These are phyloP conservation scores for Argyresthia goedartella DNA, from an alignment of 2,888 invertebrate genomes.

Conservation along the genomic window DNA sequence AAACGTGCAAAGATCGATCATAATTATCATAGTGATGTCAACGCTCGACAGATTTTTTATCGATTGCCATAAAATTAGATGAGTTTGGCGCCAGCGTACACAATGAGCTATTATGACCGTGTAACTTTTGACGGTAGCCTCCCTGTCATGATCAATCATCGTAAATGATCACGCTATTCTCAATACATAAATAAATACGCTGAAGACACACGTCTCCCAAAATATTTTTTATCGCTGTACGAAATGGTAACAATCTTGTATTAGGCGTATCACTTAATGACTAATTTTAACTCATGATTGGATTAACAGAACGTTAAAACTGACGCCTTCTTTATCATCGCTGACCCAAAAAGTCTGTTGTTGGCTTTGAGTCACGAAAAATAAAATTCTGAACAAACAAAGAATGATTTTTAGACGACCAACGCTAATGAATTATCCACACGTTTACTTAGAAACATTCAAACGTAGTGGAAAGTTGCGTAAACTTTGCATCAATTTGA, in stretches of 20 bases:
- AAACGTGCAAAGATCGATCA: slow-evolving; percentile 28
- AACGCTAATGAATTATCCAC: background rate
- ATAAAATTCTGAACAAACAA: slow-evolving; percentile 16
- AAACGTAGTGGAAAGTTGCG: too few relatives aligned
- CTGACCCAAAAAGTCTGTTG: slow-evolving; percentile 19
- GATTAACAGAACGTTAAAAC: slow-evolving; percentile 19
- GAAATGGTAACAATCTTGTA: too few relatives aligned
- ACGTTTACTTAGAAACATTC: background rate
- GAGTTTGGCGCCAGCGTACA: slow-evolving; percentile 20
- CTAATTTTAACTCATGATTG: slow-evolving; percentile 20
- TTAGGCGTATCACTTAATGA: background rate
- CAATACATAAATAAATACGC: background rate
- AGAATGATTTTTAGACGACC: background rate
- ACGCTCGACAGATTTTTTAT: slow-evolving; percentile 31
- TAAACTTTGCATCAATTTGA: too few relatives aligned
- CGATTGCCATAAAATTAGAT: slow-evolving; percentile 32
- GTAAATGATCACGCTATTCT: slow-evolving; percentile 19
- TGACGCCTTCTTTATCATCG: background rate
- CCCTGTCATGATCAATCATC: slow-evolving; percentile 52
- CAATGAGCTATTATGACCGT: slow-evolving; percentile 36
- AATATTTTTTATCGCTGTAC: slow-evolving; percentile 31
- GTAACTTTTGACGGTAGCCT: slow-evolving; percentile 34
- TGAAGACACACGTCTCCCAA: slow-evolving; percentile 17
- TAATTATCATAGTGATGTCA: slow-evolving; percentile 43
- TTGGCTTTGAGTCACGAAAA: slow-evolving; percentile 22